Evolutionary conservation across 2,888 invertebrate species (phyloP).

Genomic region (Frankliniella intonsa): DNA sequence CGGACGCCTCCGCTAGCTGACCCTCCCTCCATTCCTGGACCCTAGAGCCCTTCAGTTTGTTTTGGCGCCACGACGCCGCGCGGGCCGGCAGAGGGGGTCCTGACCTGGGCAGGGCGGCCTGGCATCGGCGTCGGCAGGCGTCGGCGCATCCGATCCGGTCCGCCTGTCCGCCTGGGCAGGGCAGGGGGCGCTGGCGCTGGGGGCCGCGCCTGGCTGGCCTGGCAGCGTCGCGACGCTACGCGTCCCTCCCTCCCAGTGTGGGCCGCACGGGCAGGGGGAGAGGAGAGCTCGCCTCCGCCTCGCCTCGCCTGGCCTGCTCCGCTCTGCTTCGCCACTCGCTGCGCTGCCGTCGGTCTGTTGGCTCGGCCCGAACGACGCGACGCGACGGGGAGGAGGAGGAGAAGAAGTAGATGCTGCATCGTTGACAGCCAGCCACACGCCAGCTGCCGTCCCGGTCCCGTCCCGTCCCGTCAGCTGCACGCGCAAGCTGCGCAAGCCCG

Average conservation of each 20-base stretch:
- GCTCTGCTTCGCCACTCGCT: neutral
- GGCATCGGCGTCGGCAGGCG: too few species aligned
- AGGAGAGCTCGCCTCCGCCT: neutral
- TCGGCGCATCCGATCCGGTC: too few species aligned
- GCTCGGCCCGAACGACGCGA: neutral
- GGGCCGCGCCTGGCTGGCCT: neutral
- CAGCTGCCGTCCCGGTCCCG: neutral
- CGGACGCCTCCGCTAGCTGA: too few species aligned
- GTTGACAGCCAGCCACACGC: neutral
- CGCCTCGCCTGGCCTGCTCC: neutral
- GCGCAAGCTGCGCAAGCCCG: neutral
- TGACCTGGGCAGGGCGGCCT: too few species aligned
- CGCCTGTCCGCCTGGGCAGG: too few species aligned
- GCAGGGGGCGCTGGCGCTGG: too few species aligned
- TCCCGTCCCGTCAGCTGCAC: neutral
- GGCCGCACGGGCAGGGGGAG: too few species aligned
- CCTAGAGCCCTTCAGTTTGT: too few species aligned
- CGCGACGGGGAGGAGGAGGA: neutral
- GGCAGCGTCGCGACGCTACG: neutral
- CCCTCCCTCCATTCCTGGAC: too few species aligned
- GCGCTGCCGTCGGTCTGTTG: neutral
- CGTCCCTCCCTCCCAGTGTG: neutral
- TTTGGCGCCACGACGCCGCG: too few species aligned
- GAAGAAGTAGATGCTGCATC: neutral
- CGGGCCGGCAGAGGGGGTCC: too few species aligned